Evolutionary conservation across 2,888 invertebrate species (phyloP).

Genomic region (Cerastis leucographa): DNA sequence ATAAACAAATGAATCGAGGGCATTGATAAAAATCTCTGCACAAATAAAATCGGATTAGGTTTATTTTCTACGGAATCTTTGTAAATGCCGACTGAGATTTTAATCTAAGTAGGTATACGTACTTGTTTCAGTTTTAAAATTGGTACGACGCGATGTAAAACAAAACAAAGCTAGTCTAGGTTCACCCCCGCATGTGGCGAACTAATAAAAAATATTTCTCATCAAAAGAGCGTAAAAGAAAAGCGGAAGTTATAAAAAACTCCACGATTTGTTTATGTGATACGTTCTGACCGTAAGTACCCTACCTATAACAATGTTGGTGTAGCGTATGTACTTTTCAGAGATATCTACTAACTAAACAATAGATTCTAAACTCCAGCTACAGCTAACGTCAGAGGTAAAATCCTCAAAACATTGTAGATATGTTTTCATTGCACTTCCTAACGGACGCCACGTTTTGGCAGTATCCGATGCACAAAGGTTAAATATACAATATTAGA

Average conservation of each 20-base stretch:
- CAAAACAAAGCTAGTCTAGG: background rate
- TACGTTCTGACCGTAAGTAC: background rate
- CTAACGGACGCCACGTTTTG: slow-evolving; percentile 84
- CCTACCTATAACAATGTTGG: background rate
- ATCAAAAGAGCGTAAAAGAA: slow-evolving; percentile 1
- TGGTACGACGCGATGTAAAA: background rate
- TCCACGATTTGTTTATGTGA: background rate
- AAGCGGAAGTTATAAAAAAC: slow-evolving; percentile 11
- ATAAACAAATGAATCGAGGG: slow-evolving; percentile 18
- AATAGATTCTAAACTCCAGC: slow-evolving; percentile 30
- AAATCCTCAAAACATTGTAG: slow-evolving; percentile 74
- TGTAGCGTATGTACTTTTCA: background rate
- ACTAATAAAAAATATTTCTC: background rate
- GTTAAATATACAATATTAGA: slow-evolving; percentile 72
- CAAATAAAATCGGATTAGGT: slow-evolving; percentile 39
- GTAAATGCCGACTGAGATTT: slow-evolving; percentile 35
- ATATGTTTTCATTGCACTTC: slow-evolving; percentile 79
- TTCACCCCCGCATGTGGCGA: background rate
- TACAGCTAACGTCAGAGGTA: slow-evolving; percentile 67
- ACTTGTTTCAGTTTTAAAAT: slow-evolving; percentile 17
- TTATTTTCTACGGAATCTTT: background rate
- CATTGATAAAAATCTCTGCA: slow-evolving; percentile 41
- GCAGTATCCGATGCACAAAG: slow-evolving; percentile 79
- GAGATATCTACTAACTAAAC: background rate
- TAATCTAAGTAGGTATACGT: slow-evolving; percentile 5